Evolutionary conservation across 2,113 vertebrate species (phyloP).

Genomic region (Agapornis roseicollis): DNA sequence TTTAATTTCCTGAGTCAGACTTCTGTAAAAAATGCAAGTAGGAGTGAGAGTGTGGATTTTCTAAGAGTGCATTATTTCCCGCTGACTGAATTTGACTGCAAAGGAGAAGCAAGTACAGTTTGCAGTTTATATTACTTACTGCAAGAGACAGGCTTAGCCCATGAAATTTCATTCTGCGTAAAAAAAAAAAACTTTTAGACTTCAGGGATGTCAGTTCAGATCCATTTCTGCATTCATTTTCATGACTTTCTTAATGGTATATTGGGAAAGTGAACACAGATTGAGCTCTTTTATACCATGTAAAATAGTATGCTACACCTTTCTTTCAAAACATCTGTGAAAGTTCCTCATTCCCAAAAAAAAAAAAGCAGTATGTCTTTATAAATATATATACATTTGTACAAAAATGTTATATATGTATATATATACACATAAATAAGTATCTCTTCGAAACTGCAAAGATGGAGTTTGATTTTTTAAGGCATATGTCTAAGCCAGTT

Average conservation of each 20-base stretch:
- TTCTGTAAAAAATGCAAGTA: constrained; percentile 10
- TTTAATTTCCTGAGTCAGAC: background rate
- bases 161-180: background rate
- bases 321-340: background rate
- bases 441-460: background rate
- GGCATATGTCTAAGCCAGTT: background rate
- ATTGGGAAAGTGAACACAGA: background rate
- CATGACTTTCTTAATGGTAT: background rate
- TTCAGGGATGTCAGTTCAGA: background rate
- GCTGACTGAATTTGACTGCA: background rate
- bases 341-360: background rate
- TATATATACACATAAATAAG: background rate
- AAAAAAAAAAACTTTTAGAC: background rate
- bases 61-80: constrained; percentile 2
- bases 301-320: background rate
- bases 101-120: background rate
- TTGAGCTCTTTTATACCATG: background rate
- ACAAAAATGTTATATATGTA: background rate
- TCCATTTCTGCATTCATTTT: background rate
- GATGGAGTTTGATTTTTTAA: background rate
- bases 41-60: background rate
- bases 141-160: background rate
- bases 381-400: background rate
- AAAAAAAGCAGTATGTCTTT: background rate
- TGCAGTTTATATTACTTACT: background rate